Evolutionary conservation across 2,797 vertebrate species (phyloP).

Genomic region (Neopelma chrysocephalum): DNA sequence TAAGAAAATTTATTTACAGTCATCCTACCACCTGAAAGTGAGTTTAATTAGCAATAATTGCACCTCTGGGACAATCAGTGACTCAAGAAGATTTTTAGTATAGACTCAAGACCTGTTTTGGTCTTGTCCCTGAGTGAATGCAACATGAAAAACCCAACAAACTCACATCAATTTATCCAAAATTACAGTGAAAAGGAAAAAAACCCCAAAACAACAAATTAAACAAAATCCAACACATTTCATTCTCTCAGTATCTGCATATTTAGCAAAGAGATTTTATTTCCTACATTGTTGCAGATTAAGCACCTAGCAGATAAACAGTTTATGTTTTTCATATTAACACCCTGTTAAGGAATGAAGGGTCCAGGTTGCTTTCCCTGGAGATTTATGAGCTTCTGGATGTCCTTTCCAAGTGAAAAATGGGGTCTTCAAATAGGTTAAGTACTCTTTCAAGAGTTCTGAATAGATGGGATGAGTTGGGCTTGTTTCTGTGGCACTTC

Average conservation of each 20-base stretch:
- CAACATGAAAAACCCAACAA: fast-evolving
- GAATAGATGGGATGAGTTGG: background rate
- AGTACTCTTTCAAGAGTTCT: background rate
- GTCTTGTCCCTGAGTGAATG: background rate
- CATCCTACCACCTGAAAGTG: background rate
- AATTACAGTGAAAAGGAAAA: background rate
- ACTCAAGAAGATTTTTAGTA: background rate
- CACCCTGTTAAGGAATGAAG: background rate
- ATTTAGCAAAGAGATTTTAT: background rate
- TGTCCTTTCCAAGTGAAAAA: background rate
- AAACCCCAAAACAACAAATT: background rate
- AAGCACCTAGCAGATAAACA: background rate
- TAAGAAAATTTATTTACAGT: background rate
- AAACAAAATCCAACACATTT: background rate
- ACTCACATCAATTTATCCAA: background rate
- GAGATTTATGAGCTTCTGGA: background rate
- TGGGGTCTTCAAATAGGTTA: background rate
- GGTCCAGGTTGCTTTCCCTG: background rate
- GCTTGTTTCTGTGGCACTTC: background rate
- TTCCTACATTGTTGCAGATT: background rate
- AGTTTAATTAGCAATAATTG: background rate
- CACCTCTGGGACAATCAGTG: background rate
- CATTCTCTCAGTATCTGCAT: background rate
- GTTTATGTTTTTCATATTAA: background rate
- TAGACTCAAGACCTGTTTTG: background rate